These are phyloP conservation scores for Syngnathoides biaculeatus DNA, from an alignment of 2,113 vertebrate species.

Conservation along the genomic window DNA sequence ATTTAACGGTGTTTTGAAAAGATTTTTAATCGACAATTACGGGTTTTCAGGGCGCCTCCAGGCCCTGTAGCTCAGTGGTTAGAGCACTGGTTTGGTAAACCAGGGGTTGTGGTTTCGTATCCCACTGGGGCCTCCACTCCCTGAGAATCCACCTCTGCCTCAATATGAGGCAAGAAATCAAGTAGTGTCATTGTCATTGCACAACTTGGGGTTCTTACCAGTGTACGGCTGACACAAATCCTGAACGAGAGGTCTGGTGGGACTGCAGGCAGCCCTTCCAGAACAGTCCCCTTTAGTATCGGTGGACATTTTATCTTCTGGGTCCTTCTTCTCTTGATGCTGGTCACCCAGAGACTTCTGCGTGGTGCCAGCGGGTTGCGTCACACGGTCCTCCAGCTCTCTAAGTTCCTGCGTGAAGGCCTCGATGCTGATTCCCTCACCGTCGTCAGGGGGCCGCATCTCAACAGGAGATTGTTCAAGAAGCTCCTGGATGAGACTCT, in stretches of 20 bases:
- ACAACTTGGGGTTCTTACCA: slow-evolving; percentile 33
- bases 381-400: slow-evolving; percentile 82
- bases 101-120: no score
- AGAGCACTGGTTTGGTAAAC: no score
- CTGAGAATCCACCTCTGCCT: no score
- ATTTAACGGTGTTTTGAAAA: no score
- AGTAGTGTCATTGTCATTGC: no score
- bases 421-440: slow-evolving; percentile 79
- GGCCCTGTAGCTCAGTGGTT: no score
- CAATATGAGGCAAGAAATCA: background rate
- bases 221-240: slow-evolving; percentile 85
- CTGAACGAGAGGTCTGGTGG: slow-evolving; percentile 72
- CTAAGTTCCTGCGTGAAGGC: slow-evolving; percentile 84
- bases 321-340: slow-evolving; percentile 64
- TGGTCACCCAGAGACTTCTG: slow-evolving; percentile 15
- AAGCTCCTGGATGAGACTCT: slow-evolving; percentile 79
- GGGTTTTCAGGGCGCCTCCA: no score
- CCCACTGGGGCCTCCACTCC: no score
- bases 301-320: slow-evolving; percentile 30
- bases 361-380: slow-evolving; percentile 39
- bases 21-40: no score
- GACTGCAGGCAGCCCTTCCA: slow-evolving; percentile 65
- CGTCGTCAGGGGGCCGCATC: slow-evolving; percentile 44
- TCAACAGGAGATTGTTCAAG: slow-evolving; percentile 71
- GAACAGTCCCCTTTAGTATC: slow-evolving; percentile 61